A percentile compares a stretch with the other conserved stretches of the same genome.
These are phyloP conservation scores for Diarsia brunnea DNA, from an alignment of 2,888 invertebrate genomes.

Conservation along the genomic window DNA sequence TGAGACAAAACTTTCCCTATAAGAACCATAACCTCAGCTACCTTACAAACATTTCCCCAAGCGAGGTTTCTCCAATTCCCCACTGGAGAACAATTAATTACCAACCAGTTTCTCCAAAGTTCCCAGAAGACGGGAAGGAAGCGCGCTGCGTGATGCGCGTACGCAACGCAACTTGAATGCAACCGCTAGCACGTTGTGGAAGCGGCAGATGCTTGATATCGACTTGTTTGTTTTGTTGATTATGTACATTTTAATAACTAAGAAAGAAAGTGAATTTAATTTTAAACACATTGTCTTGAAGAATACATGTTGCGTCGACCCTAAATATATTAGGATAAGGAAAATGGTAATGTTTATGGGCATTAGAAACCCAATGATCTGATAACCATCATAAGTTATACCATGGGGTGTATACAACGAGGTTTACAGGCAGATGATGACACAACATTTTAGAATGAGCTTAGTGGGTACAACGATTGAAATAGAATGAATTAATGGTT, in stretches of 20 bases:
- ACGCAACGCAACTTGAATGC: slow-evolving; percentile 71
- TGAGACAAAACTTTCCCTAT: slow-evolving; percentile 22
- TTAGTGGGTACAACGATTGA: too few species aligned
- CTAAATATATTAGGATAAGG: too few species aligned
- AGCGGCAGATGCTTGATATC: slow-evolving; percentile 31
- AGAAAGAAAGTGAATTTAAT: background rate
- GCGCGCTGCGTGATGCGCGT: slow-evolving; percentile 79
- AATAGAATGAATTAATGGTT: too few species aligned
- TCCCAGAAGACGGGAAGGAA: slow-evolving; percentile 87
- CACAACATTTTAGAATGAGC: too few species aligned
- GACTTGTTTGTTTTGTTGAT: slow-evolving; percentile 38
- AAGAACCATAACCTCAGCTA: background rate
- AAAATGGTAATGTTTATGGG: too few species aligned
- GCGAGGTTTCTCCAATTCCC: slow-evolving; percentile 48
- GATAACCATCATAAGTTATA: too few species aligned
- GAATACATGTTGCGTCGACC: too few species aligned
- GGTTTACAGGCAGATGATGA: too few species aligned
- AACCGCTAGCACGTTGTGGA: slow-evolving; percentile 37
- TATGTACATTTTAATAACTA: background rate
- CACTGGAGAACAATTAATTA: slow-evolving; percentile 57
- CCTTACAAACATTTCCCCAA: slow-evolving; percentile 1
- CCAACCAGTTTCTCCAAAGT: slow-evolving; percentile 71
- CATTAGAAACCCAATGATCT: too few species aligned
- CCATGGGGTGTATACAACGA: too few species aligned
- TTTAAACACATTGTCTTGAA: background rate